Conservation (phyloP, 2,888 invertebrate genomes). For the Anagyrus pseudococci region DNA sequence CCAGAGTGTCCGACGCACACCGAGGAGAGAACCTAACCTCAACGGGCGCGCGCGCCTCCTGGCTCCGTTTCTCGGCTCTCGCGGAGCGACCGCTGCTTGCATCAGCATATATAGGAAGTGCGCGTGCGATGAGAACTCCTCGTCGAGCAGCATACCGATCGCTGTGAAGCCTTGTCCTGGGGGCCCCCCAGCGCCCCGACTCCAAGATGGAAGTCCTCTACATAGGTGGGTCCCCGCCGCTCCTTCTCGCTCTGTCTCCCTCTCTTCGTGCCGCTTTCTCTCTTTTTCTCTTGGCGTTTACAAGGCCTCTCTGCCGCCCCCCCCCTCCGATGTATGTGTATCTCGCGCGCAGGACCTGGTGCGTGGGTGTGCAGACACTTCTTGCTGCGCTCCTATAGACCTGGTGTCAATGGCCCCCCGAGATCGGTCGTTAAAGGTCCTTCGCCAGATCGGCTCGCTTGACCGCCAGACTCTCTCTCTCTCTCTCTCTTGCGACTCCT, state of each 20-base stretch:
- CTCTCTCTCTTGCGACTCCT: slow-evolving; percentile 1
- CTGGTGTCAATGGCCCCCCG: neutral
- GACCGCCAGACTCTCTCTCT: neutral
- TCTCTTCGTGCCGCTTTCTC: no score
- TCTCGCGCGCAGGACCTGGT: slow-evolving; percentile 4
- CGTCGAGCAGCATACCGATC: no score
- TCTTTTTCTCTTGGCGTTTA: no score
- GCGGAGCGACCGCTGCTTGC: no score
- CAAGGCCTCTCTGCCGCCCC: no score
- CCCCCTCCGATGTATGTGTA: no score
- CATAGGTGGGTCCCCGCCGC: slow-evolving; percentile 51
- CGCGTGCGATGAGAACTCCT: no score
- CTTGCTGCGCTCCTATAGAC: neutral
- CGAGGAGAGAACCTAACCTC: slow-evolving; percentile 29
- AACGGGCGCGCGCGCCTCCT: neutral
- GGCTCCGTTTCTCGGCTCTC: neutral
- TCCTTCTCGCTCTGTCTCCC: no score
- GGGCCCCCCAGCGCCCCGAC: neutral
- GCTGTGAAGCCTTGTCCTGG: no score
- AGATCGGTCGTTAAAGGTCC: no score
- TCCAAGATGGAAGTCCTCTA: slow-evolving; percentile 60
- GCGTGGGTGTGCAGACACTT: neutral
- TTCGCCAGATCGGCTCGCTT: no score
- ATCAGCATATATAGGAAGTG: no score
- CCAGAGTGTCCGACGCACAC: slow-evolving; percentile 9